Evolutionary conservation across 2,113 vertebrate species (phyloP).

Genomic region (Amblyornis subalaris): DNA sequence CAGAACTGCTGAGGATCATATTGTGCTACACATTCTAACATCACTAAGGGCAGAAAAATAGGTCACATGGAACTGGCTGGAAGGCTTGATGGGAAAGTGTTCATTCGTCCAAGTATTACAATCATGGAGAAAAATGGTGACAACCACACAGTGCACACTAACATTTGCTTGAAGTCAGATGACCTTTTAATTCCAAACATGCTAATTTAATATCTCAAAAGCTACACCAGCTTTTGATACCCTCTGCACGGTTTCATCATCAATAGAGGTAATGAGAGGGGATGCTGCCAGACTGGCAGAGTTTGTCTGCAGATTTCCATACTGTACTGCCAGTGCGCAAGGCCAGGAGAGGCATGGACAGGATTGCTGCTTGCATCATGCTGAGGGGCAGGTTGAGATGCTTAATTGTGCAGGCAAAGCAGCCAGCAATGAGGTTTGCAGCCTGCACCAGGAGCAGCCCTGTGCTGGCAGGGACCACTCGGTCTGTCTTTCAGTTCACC

Average conservation of each 20-base stretch:
- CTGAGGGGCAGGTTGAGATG: not conserved
- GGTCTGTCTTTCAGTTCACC: not conserved
- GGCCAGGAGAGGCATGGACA: not conserved
- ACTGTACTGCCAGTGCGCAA: rapidly evolving
- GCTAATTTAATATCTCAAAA: not conserved
- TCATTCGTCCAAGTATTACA: not conserved
- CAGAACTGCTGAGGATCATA: not conserved
- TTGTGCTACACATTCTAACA: not conserved
- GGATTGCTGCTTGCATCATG: rapidly evolving
- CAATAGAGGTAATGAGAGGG: not conserved
- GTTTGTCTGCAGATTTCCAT: not conserved
- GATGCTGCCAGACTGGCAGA: not conserved
- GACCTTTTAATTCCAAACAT: not conserved
- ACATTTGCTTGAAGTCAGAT: not conserved
- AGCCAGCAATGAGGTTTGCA: not conserved
- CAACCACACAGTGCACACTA: not conserved
- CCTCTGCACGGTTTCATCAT: not conserved
- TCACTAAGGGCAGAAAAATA: not conserved
- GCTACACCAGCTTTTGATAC: not conserved
- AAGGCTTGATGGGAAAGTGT: not conserved
- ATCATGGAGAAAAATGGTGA: not conserved
- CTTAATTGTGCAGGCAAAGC: not conserved
- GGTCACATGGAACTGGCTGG: not conserved
- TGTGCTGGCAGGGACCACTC: not conserved
- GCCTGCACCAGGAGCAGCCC: not conserved